These are phyloP conservation scores for Chaetodon trifasciatus DNA, from an alignment of 2,797 vertebrate genomes.

Conservation along the genomic window DNA sequence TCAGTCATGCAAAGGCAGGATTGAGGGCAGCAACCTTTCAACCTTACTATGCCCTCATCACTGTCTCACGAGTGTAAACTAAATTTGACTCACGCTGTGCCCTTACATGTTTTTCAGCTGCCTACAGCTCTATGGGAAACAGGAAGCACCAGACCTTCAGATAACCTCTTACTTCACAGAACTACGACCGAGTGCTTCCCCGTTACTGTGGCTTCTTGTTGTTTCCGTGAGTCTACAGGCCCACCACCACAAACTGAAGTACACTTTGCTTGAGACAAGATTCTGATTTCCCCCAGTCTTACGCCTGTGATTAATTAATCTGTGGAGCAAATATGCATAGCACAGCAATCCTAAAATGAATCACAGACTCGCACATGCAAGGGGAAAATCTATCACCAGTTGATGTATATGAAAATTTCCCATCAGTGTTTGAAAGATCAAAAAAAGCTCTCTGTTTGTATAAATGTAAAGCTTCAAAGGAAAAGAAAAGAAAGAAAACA, in stretches of 20 bases:
- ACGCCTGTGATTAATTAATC: neutral
- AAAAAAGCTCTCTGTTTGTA: neutral
- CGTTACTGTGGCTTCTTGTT: neutral
- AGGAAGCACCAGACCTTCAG: conserved; percentile 71
- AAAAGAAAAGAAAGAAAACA: neutral
- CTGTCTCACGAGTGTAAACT: conserved; percentile 64
- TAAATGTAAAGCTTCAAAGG: neutral
- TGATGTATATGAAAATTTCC: neutral
- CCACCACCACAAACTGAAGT: conserved; percentile 20
- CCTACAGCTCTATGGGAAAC: conserved; percentile 61
- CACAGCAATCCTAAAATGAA: neutral
- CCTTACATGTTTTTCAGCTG: conserved; percentile 34
- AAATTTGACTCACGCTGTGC: conserved; percentile 69
- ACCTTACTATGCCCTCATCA: conserved; percentile 47
- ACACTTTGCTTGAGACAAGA: neutral
- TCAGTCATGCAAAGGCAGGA: conserved; percentile 36
- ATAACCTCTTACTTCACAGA: conserved; percentile 71
- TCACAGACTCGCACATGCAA: neutral
- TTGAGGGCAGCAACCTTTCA: conserved; percentile 61
- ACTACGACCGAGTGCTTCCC: conserved; percentile 49
- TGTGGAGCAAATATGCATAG: neutral
- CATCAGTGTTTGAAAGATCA: neutral
- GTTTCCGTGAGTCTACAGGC: conserved; percentile 11
- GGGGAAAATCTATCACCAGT: neutral
- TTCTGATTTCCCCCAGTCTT: neutral